phyloP scores from a whole-genome alignment of 2,888 invertebrate species.

The Subacronicta megacephala region DNA sequence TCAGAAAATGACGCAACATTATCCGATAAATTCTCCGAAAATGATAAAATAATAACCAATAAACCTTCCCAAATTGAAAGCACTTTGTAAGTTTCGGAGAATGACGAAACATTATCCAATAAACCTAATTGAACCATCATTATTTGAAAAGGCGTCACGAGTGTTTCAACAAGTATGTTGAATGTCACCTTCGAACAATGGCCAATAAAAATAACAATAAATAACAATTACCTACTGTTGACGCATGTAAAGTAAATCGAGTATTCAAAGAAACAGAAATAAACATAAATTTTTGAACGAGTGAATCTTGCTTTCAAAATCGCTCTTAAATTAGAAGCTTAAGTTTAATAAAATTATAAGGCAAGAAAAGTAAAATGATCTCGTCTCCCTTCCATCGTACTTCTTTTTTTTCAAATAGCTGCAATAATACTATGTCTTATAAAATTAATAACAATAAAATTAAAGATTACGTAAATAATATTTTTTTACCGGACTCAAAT shows the following conservation, averaged over 20 bases:
- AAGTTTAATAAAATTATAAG: too few species aligned
- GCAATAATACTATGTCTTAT: too few species aligned
- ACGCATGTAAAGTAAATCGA: not conserved
- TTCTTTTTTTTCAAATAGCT: too few species aligned
- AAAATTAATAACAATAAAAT: too few species aligned
- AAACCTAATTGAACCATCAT: constrained; percentile 4
- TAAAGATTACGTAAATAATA: too few species aligned
- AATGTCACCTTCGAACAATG: constrained; percentile 6
- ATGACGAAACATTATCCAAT: not conserved
- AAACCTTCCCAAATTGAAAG: not conserved
- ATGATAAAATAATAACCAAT: too few species aligned
- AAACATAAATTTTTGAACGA: not conserved
- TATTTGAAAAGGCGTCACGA: constrained; percentile 1
- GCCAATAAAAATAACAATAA: constrained; percentile 12
- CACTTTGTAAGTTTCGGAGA: not conserved
- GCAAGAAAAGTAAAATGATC: too few species aligned
- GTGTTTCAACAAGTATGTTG: constrained; percentile 10
- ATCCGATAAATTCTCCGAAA: too few species aligned
- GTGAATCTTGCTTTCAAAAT: not conserved
- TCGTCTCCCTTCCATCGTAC: too few species aligned
- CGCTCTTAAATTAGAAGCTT: too few species aligned
- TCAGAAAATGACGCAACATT: not conserved
- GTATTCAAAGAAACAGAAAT: not conserved
- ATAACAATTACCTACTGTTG: not conserved
- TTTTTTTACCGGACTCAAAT: too few species aligned